Evolutionary conservation across 2,797 vertebrate genomes (phyloP).

Genomic region (Salmo trutta): DNA sequence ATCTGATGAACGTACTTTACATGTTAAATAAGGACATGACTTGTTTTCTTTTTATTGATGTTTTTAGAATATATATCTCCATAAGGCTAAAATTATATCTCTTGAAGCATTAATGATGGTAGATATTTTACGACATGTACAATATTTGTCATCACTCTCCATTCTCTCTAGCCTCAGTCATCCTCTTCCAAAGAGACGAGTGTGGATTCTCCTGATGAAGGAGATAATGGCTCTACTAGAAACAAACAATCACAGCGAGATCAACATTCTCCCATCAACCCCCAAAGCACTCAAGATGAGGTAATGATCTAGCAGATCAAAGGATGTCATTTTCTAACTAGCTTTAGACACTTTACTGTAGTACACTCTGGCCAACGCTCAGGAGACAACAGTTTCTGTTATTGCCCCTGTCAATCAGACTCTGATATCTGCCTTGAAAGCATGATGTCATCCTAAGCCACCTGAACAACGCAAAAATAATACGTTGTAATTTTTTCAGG

Average conservation of each 20-base stretch:
- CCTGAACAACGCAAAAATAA: background rate
- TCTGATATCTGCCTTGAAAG: background rate
- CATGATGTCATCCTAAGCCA: background rate
- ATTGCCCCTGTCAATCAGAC: background rate
- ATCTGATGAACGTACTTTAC: background rate
- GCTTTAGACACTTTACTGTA: too few species aligned
- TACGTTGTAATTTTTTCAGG: constrained; percentile 7
- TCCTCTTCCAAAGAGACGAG: background rate
- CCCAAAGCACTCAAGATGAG: background rate
- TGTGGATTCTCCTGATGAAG: background rate
- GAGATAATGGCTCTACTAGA: background rate
- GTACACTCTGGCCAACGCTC: too few species aligned
- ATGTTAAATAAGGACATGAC: too few species aligned
- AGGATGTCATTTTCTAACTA: background rate
- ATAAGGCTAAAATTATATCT: too few species aligned
- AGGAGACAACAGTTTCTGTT: background rate
- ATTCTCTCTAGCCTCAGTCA: background rate
- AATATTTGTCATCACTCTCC: background rate
- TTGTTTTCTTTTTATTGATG: background rate
- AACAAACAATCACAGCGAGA: background rate
- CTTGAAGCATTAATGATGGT: too few species aligned
- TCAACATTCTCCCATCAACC: background rate
- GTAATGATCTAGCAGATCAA: background rate
- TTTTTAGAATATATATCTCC: background rate
- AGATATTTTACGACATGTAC: background rate